phyloP scores from a whole-genome alignment of 1,140 invertebrate genomes.

The Scylla paramamosain region DNA sequence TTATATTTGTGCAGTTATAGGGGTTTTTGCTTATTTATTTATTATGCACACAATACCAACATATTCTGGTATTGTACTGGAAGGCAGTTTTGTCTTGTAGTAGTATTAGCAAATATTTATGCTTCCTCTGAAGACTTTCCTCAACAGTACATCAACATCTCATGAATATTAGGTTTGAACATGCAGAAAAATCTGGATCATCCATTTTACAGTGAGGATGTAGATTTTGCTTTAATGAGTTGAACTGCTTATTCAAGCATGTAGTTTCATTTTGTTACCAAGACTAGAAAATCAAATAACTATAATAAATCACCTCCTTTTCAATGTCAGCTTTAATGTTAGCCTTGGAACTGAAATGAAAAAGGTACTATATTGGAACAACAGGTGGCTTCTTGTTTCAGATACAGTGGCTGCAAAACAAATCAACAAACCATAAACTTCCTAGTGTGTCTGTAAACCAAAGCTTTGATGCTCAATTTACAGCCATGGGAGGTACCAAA shows the following conservation, averaged over 20 bases:
- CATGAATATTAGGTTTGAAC: background rate
- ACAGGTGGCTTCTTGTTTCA: no score
- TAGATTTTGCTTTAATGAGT: background rate
- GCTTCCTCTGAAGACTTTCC: background rate
- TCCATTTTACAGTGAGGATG: background rate
- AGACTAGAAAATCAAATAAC: no score
- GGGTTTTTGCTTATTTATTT: background rate
- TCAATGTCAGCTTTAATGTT: no score
- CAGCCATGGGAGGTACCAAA: no score
- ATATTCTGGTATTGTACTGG: background rate
- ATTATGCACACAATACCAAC: background rate
- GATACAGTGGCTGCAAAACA: no score
- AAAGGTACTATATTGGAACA: no score
- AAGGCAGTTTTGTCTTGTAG: background rate
- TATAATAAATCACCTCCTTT: no score
- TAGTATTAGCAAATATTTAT: background rate
- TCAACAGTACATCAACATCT: background rate
- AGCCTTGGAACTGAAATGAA: no score
- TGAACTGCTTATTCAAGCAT: background rate
- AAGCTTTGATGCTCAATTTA: no score
- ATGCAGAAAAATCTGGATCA: background rate
- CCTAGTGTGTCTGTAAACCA: no score
- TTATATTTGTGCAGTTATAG: background rate
- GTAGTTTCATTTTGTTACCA: background rate
- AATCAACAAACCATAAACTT: no score